Conservation (phyloP, 2,113 vertebrate genomes). For the Amblyopsis rosae region DNA sequence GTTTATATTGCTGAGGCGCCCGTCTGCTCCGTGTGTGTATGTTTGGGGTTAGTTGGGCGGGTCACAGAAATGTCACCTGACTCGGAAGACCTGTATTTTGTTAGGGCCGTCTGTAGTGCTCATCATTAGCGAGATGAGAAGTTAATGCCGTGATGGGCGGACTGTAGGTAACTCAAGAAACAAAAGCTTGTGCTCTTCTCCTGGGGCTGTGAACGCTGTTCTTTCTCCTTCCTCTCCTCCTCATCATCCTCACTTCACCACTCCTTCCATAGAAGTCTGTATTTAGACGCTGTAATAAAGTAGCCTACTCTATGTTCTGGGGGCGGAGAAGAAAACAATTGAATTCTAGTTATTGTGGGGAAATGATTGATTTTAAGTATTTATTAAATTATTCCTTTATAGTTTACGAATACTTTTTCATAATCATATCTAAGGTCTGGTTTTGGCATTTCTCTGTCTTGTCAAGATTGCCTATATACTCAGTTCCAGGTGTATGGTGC, state of each 20-base stretch:
- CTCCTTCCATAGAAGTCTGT: constrained; percentile 1
- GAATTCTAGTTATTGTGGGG: too few species aligned
- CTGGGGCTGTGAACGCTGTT: constrained; percentile 36
- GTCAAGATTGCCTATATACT: too few species aligned
- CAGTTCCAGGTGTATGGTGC: too few species aligned
- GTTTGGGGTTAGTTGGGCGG: background rate
- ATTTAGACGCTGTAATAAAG: constrained; percentile 2
- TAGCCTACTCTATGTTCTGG: background rate
- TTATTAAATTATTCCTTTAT: too few species aligned
- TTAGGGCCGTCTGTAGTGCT: constrained; percentile 22
- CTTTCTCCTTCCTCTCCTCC: constrained; percentile 21
- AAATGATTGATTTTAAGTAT: too few species aligned
- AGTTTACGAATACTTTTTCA: too few species aligned
- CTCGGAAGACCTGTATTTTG: background rate
- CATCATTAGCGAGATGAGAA: constrained; percentile 72
- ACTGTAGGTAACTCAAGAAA: constrained; percentile 51
- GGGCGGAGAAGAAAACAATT: too few species aligned
- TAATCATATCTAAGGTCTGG: too few species aligned
- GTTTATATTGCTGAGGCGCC: constrained; percentile 7
- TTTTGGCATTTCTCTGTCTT: too few species aligned
- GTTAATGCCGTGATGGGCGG: constrained; percentile 57
- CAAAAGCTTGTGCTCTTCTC: constrained; percentile 21
- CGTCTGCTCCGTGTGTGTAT: background rate
- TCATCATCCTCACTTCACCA: constrained; percentile 5
- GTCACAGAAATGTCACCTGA: too few species aligned